Base-by-base conservation (phyloP, 2,888 invertebrate species). In the Horisme vitalbata region DNA sequence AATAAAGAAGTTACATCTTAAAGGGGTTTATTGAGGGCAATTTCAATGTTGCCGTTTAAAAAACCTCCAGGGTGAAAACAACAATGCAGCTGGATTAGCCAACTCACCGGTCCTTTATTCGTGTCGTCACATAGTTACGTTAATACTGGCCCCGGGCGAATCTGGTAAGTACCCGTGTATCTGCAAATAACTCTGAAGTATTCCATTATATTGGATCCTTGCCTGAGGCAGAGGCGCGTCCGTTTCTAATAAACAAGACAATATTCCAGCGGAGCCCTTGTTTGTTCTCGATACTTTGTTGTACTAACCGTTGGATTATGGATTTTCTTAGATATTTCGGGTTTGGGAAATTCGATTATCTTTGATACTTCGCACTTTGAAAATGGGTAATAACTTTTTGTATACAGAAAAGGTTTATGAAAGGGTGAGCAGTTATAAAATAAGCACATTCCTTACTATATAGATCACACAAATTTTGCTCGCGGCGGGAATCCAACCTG, bases 151-250 rank as follows among this genome's bases (percentile, higher is more conserved):
- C 79, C 47, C 62, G 41, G 83, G 88, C 86, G 62, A 61, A 72
- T 75, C 70, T 76, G 67, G 77, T 79, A 83, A 79, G 79, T 81
- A 81, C 72, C 78, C 74, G 67, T 81, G 83, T 83, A 78, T 83
- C 82, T 77, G 83, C 85, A 87, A 88, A 88, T 87, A 89, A 83
- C 77, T 76, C 76, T 80, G 78, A 86, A 88, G 84, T 87, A 88
- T 89, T 87, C 83, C 82, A 87, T 88, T 88, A 88, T 88, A 86
- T 86, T 78, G 79, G 82, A 87, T 83, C 88, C 88, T 82, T 64
- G 83, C 88, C 84, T 57, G 51, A 54, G 87, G 88, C 84, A 51
- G 59, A 70, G 73, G 73, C 65, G 68, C 83, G 83, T 82, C 83
- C 82, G 83, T 75, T 75, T 72, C 77, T 85, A 83, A 84, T 86